phyloP scores from a whole-genome alignment of 1,140 invertebrate genomes.

The Subanguina moxae region DNA sequence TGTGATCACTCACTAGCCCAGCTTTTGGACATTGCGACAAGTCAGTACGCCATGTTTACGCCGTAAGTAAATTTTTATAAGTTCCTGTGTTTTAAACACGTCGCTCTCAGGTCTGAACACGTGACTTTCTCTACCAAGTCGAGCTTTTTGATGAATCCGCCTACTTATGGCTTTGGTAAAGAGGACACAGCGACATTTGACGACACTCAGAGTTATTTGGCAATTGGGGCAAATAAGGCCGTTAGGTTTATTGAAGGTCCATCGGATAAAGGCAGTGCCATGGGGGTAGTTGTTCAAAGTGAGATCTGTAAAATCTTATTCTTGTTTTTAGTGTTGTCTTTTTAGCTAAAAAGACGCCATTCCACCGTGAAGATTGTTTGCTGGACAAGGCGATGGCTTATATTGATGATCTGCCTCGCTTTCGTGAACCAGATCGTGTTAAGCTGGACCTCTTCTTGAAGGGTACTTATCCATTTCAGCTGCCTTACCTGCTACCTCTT shows the following conservation, averaged over 20 bases:
- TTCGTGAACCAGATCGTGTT: not conserved
- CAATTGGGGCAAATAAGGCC: conserved; percentile 24
- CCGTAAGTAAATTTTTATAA: not conserved
- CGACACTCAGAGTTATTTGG: conserved; percentile 23
- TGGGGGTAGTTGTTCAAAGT: conserved; percentile 19
- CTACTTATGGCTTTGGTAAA: conserved; percentile 2
- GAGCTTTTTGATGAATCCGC: conserved; percentile 8
- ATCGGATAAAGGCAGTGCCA: not conserved
- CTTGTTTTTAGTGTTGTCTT: not conserved
- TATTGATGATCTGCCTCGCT: not conserved
- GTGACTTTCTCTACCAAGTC: conserved; percentile 13
- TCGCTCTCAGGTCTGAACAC: conserved; percentile 8
- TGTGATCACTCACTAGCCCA: conserved; percentile 4
- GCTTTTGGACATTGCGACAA: conserved; percentile 28
- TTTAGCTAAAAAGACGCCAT: conserved; percentile 25
- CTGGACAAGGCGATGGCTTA: not conserved
- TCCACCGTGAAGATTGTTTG: conserved; percentile 12
- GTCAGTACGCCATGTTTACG: conserved; percentile 19
- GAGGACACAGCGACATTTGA: conserved; percentile 9
- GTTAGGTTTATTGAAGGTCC: conserved; percentile 20
- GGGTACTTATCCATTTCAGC: not conserved
- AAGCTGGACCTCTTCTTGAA: not conserved
- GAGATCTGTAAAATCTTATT: not conserved
- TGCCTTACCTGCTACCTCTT: not conserved
- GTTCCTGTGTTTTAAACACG: not conserved